Conservation (phyloP, 2,797 vertebrate species). For the Trachurus trachurus region DNA sequence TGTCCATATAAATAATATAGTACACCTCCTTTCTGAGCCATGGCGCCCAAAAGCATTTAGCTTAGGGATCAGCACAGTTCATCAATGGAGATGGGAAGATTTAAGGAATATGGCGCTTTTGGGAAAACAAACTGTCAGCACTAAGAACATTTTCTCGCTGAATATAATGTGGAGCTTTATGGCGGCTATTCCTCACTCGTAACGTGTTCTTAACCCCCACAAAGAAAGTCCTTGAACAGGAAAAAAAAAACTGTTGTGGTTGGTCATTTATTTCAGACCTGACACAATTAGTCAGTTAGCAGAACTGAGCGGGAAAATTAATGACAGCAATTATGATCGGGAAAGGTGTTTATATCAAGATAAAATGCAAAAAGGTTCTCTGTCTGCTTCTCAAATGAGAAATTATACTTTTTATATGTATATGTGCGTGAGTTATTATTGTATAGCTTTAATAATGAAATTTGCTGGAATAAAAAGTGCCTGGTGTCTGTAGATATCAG, state of each 20-base stretch:
- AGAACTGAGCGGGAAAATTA: neutral
- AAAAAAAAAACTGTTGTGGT: neutral
- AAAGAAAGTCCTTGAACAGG: neutral
- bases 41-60: conserved; percentile 45
- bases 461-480: too few species aligned
- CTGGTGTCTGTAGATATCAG: too few species aligned
- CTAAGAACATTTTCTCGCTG: neutral
- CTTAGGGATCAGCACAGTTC: conserved; percentile 46
- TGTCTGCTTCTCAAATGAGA: neutral
- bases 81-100: conserved; percentile 48
- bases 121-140: conserved; percentile 42
- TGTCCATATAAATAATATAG: conserved; percentile 67
- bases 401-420: neutral
- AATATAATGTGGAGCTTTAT: neutral
- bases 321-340: neutral
- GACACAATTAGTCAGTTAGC: neutral
- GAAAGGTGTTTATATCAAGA: neutral
- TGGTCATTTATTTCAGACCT: neutral
- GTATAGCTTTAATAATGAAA: neutral
- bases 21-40: conserved; percentile 29
- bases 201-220: neutral
- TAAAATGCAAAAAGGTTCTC: neutral
- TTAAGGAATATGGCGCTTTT: conserved; percentile 35
- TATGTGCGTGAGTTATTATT: too few species aligned
- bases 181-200: neutral